Evolutionary conservation across 1,140 invertebrate species (phyloP).

Genomic region (Brachionus rotundiformis): DNA sequence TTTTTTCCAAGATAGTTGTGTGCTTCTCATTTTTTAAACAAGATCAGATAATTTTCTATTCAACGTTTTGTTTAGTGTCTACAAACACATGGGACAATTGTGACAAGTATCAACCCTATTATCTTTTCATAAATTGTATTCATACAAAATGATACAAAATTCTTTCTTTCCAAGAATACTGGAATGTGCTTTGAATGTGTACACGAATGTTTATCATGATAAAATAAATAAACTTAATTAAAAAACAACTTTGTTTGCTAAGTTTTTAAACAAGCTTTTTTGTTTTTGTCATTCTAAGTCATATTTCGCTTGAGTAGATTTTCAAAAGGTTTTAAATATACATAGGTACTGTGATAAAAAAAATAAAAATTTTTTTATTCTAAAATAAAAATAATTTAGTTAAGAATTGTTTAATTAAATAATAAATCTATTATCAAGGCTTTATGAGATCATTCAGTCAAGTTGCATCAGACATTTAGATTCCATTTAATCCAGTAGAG

Average conservation of each 20-base stretch:
- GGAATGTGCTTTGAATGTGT: background rate
- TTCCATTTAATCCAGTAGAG: background rate
- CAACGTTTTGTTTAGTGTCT: background rate
- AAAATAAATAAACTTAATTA: background rate
- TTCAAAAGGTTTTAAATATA: too few relatives aligned
- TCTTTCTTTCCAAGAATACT: background rate
- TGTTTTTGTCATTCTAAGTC: background rate
- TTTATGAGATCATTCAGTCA: background rate
- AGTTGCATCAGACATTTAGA: background rate
- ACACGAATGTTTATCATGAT: background rate
- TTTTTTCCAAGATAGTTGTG: background rate
- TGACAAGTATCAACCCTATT: background rate
- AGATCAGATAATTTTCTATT: background rate
- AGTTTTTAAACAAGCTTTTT: background rate
- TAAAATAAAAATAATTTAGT: too few relatives aligned
- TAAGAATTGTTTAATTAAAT: too few relatives aligned
- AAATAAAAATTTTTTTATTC: too few relatives aligned
- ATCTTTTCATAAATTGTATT: background rate
- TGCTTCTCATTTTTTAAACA: background rate
- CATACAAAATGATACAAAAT: background rate
- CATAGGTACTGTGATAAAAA: too few relatives aligned
- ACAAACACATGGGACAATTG: background rate
- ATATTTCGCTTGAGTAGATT: background rate
- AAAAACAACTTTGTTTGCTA: background rate
- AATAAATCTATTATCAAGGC: background rate